Percentiles rank a stretch among this genome's conserved stretches.
Conservation (phyloP, 1,140 invertebrate species). For the Pissodes strobi region DNA sequence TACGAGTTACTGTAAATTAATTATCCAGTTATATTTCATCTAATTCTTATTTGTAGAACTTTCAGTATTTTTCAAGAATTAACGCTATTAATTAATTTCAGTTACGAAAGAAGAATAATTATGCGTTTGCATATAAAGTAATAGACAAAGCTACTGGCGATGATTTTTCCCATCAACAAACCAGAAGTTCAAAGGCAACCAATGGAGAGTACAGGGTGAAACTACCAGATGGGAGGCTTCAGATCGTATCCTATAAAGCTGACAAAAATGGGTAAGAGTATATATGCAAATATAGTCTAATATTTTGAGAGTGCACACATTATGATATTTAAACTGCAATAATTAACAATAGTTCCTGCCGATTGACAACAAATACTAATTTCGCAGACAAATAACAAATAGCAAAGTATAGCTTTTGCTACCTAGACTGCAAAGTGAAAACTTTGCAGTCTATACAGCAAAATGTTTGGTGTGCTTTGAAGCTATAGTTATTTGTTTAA, state of each 20-base stretch:
- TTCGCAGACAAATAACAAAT: no score
- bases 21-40: no score
- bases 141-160: constrained; percentile 78
- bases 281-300: background rate
- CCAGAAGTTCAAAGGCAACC: constrained; percentile 73
- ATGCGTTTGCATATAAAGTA: constrained; percentile 85
- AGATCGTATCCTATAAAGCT: constrained; percentile 78
- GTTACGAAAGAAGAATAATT: constrained; percentile 51
- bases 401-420: no score
- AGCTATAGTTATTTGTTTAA: no score
- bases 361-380: no score
- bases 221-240: constrained; percentile 73
- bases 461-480: no score
- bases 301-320: background rate
- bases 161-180: constrained; percentile 82
- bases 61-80: background rate
- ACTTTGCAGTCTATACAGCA: no score
- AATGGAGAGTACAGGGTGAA: constrained; percentile 75
- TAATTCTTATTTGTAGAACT: no score
- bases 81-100: background rate
- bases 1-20: no score
- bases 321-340: no score
- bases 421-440: no score
- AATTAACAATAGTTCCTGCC: no score
- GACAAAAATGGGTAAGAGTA: constrained; percentile 67